Base-by-base conservation (phyloP, 2,888 invertebrate species). In the Lottia scabra region DNA sequence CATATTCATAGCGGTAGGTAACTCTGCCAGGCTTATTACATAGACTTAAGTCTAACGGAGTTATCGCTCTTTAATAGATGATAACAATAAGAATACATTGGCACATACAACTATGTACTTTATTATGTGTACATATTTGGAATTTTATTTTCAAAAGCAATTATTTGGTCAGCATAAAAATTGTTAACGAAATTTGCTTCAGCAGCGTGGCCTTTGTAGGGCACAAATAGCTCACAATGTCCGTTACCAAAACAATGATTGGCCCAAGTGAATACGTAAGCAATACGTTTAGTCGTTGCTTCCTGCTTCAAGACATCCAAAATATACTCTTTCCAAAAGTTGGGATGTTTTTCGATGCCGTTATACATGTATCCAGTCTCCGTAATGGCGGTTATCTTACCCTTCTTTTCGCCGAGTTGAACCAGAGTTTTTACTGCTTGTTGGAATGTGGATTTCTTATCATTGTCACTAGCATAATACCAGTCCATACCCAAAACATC, bases 321-420 rank as follows among this genome's bases (percentile, higher is more conserved):
- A 8, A 78, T 70, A 38, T 75, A 73, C 10, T 78, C 77, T 4
- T 46, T 69, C 75, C 77, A 76, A 46, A 76, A 77, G 23, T 70
- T 65, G 19, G 68, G 73, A 44, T 74, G 74, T 0, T 46, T 68
- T 13, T 73, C 62, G 1, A 78, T n/a, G 13, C 73, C 75, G 16
- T 72, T 68, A 2, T 70, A 64, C n/a, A 43, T 66, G 63, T 74
- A 65, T 8, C 77, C 78, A 1, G 75, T 48, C 70, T 78, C 78
- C 15, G 75, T 77, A 30, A 78, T 38, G n/a, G 78, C 78, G 1
- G 78, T 72, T 2, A 77, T 62, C 70, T 77, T 78, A 23, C 65
- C 65, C 48, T 70, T 70, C n/a, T 68, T 67, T 45, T 68, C 64
- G 1, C 77, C 76, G 27, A 70, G 72, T 62, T 71, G 67, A 12